Percentiles rank a stretch among this genome's conserved stretches.
These are phyloP conservation scores for Myripristis murdjan DNA, from an alignment of 2,797 vertebrate genomes.

Conservation along the genomic window DNA sequence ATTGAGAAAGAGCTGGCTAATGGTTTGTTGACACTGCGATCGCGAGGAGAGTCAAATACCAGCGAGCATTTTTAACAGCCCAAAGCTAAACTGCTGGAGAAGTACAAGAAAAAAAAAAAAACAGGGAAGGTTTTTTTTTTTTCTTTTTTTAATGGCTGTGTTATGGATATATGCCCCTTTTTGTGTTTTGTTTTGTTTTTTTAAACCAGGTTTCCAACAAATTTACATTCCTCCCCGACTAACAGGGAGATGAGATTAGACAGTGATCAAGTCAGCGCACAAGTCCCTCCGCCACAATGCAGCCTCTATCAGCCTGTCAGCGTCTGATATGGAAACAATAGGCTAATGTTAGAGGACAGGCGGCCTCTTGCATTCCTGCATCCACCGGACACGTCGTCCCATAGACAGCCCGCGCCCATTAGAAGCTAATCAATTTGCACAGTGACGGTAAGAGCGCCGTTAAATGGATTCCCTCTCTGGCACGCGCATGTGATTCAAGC, in stretches of 20 bases:
- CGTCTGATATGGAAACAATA: constrained; percentile 67
- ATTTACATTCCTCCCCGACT: constrained; percentile 41
- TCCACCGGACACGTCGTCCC: constrained; percentile 17
- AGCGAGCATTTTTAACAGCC: constrained; percentile 4
- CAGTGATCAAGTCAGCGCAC: constrained; percentile 23
- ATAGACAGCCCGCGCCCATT: constrained; percentile 27
- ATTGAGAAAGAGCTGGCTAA: neutral
- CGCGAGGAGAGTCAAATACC: constrained; percentile 9
- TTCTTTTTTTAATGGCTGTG: neutral
- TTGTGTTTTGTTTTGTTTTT: too few relatives aligned
- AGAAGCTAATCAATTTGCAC: constrained; percentile 69
- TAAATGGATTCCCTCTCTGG: constrained; percentile 57
- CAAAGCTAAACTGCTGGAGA: neutral
- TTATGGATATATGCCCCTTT: neutral
- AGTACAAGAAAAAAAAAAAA: constrained; percentile 1
- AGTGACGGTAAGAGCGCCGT: constrained; percentile 50
- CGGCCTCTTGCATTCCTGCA: constrained; percentile 62
- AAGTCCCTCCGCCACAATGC: constrained; percentile 41
- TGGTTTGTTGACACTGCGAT: constrained; percentile 32
- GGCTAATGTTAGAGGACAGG: constrained; percentile 48
- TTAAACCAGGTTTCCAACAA: constrained; percentile 8
- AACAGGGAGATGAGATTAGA: constrained; percentile 49
- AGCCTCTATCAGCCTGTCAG: constrained; percentile 21
- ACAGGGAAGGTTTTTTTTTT: too few relatives aligned
- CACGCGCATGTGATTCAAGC: constrained; percentile 44